A percentile compares a stretch with the other conserved stretches of the same genome.
Evolutionary conservation across 2,888 invertebrate species (phyloP).

Genomic region (Drosophila phalerata): DNA sequence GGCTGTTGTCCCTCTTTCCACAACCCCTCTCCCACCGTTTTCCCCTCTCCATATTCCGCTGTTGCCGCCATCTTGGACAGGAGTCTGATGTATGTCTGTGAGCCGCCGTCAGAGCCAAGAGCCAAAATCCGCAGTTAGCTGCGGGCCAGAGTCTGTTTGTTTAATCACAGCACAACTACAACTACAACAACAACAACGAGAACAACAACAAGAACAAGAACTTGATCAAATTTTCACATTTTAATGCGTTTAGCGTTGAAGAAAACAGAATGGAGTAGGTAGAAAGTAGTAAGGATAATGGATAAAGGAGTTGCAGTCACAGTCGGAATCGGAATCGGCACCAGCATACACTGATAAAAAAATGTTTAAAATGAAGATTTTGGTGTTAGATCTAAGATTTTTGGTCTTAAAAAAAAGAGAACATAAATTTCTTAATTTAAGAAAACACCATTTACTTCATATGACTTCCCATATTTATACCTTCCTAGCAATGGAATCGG

Average conservation of each 20-base stretch:
- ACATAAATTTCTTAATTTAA: too few relatives aligned
- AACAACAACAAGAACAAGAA: constrained; percentile 51
- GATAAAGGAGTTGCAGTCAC: neutral
- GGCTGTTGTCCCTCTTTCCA: constrained; percentile 17
- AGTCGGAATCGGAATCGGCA: neutral
- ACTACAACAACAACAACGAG: constrained; percentile 18
- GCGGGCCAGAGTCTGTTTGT: constrained; percentile 34
- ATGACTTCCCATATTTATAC: too few relatives aligned
- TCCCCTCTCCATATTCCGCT: neutral
- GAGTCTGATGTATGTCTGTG: constrained; percentile 25
- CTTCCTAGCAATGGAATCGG: too few relatives aligned
- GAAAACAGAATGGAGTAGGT: neutral
- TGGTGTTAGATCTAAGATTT: too few relatives aligned
- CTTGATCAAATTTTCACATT: constrained; percentile 66
- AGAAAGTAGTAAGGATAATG: too few relatives aligned
- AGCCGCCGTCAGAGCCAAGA: constrained; percentile 1
- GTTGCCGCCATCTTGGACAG: constrained; percentile 8
- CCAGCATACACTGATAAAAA: too few relatives aligned
- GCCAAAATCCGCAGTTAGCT: neutral
- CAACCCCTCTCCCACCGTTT: neutral
- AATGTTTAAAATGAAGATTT: too few relatives aligned
- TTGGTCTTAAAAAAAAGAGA: too few relatives aligned
- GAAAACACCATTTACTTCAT: too few relatives aligned
- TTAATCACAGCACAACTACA: constrained; percentile 55
- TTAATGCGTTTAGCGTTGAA: constrained; percentile 55